Evolutionary conservation across 1,140 invertebrate genomes (phyloP).

Genomic region (Lepidurus couesii): DNA sequence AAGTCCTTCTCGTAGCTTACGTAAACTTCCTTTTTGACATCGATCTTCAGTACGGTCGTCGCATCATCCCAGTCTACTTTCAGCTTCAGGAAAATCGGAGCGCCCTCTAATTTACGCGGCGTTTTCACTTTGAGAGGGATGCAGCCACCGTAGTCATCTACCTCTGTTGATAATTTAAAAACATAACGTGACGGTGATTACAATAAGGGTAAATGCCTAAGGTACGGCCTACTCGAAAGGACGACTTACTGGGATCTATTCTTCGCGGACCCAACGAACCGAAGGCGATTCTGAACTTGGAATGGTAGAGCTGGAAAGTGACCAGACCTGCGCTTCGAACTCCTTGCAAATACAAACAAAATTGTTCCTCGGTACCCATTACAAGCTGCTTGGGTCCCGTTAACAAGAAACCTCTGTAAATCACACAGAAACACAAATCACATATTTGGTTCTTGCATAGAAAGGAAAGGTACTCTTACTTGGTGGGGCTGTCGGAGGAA

Average conservation of each 20-base stretch:
- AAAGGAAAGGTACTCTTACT: background rate
- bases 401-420: conserved; percentile 45
- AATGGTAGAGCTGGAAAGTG: background rate
- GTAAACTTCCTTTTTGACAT: conserved; percentile 45
- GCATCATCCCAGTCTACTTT: conserved; percentile 39
- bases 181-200: background rate
- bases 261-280: background rate
- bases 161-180: background rate
- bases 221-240: background rate
- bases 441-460: background rate
- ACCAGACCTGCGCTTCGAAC: background rate
- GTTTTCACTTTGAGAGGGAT: background rate
- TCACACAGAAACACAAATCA: background rate
- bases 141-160: background rate
- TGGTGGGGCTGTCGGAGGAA: background rate
- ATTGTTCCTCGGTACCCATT: conserved; percentile 45
- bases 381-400: conserved; percentile 47
- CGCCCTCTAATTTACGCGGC: background rate
- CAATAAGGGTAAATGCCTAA: background rate
- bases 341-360: conserved; percentile 40
- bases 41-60: conserved; percentile 49
- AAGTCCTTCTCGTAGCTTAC: conserved; percentile 48
- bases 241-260: background rate
- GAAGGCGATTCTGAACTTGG: background rate
- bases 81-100: background rate